A percentile compares a stretch with the other conserved stretches of the same genome.
Evolutionary conservation across 2,797 vertebrate species (phyloP).

Genomic region (Trichosurus vulpecula): DNA sequence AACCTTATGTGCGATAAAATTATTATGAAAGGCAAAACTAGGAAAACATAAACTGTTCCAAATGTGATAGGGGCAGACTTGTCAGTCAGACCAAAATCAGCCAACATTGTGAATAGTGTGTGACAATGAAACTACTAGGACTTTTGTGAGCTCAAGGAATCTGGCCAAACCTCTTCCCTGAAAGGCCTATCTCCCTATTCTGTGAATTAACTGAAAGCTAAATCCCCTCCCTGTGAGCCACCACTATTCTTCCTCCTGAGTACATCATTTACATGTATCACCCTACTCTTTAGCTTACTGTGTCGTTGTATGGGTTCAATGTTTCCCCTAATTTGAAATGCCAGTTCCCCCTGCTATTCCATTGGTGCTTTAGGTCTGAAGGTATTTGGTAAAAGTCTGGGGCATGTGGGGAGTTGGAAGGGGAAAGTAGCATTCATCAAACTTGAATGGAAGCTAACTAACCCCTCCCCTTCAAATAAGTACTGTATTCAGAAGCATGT

Average conservation of each 20-base stretch:
- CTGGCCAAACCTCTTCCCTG: constrained; percentile 67
- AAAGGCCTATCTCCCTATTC: constrained; percentile 59
- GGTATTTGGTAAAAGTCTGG: constrained; percentile 63
- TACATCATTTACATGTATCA: constrained; percentile 76
- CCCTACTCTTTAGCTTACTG: constrained; percentile 67
- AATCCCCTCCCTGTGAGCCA: constrained; percentile 65
- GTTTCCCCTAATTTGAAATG: constrained; percentile 76
- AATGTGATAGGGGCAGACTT: too few relatives aligned
- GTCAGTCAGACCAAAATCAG: background rate
- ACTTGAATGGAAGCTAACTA: constrained; percentile 52
- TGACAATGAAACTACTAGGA: constrained; percentile 13
- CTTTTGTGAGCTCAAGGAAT: constrained; percentile 66
- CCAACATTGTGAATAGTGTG: background rate
- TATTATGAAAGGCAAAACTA: constrained; percentile 17
- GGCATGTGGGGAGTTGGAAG: background rate
- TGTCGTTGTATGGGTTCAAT: constrained; percentile 72
- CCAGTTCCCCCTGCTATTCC: constrained; percentile 50
- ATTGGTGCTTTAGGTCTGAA: constrained; percentile 66
- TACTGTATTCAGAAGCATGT: constrained; percentile 66
- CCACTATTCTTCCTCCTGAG: constrained; percentile 69
- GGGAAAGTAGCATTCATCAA: constrained; percentile 65
- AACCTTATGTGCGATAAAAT: background rate
- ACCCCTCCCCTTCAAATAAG: background rate
- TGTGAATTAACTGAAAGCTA: constrained; percentile 70
- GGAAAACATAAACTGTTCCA: background rate